Percentiles rank a stretch among this genome's conserved stretches.
These are phyloP conservation scores for Idaea straminata DNA, from an alignment of 2,888 invertebrate species.

Conservation along the genomic window DNA sequence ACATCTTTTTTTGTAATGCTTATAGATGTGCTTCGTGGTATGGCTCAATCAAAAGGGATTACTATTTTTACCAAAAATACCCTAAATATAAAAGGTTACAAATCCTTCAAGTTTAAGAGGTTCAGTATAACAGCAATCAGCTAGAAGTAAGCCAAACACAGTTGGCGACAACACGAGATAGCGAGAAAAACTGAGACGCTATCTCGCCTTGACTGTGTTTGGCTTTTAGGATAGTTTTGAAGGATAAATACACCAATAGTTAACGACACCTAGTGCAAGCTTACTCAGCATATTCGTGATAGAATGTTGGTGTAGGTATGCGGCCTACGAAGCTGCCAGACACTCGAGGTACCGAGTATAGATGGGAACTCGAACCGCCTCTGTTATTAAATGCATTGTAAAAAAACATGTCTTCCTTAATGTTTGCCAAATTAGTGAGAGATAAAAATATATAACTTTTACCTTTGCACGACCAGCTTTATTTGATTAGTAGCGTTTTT, in stretches of 20 bases:
- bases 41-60: not conserved
- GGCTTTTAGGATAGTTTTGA: not conserved
- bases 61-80: not conserved
- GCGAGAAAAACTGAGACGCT: not conserved
- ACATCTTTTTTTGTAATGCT: not conserved
- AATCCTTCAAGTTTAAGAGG: not conserved
- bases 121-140: not conserved
- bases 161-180: not conserved
- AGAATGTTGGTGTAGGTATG: slow-evolving; percentile 74
- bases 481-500: slow-evolving; percentile 89
- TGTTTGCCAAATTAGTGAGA: not conserved
- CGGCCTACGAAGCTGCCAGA: slow-evolving; percentile 73
- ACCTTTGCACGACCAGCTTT: slow-evolving; percentile 91
- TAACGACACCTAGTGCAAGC: slow-evolving; percentile 55
- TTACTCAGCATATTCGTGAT: slow-evolving; percentile 75
- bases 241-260: slow-evolving; percentile 30
- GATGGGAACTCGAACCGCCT: slow-evolving; percentile 69
- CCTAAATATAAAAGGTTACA: too few relatives aligned
- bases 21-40: not conserved
- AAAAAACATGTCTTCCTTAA: not conserved
- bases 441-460: not conserved
- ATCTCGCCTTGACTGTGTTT: not conserved
- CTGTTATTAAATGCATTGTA: slow-evolving; percentile 46
- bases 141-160: not conserved
- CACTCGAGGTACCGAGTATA: slow-evolving; percentile 66